phyloP scores from a whole-genome alignment of 2,113 vertebrate species.

The Leuciscus idus region DNA sequence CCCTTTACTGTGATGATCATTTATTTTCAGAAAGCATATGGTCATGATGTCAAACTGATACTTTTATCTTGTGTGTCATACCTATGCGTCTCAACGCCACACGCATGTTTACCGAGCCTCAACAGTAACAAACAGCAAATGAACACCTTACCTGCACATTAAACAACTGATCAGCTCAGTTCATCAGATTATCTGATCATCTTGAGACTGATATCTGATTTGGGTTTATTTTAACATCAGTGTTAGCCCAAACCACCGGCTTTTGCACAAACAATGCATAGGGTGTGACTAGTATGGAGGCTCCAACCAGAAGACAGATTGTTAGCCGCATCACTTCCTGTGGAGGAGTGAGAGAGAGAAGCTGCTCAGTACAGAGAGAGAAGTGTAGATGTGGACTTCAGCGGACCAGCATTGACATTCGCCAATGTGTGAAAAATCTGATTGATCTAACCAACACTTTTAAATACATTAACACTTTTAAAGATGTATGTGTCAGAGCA shows the following conservation, averaged over 20 bases:
- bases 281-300: neutral
- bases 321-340: conserved; percentile 23
- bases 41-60: neutral
- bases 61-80: neutral
- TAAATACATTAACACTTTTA: neutral
- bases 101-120: neutral
- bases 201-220: neutral
- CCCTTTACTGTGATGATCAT: neutral
- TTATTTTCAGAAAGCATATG: neutral
- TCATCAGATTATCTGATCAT: neutral
- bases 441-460: neutral
- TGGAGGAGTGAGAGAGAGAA: neutral
- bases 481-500: no score
- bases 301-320: neutral
- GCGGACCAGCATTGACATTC: neutral
- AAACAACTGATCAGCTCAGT: neutral
- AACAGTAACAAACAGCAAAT: no score
- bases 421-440: neutral
- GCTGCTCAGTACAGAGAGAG: conserved; percentile 16
- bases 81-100: neutral
- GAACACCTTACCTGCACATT: no score
- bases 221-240: neutral
- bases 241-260: neutral
- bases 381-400: conserved; percentile 2
- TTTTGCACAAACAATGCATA: neutral